phyloP scores from a whole-genome alignment of 2,113 vertebrate species.

The Prunella fulvescens region DNA sequence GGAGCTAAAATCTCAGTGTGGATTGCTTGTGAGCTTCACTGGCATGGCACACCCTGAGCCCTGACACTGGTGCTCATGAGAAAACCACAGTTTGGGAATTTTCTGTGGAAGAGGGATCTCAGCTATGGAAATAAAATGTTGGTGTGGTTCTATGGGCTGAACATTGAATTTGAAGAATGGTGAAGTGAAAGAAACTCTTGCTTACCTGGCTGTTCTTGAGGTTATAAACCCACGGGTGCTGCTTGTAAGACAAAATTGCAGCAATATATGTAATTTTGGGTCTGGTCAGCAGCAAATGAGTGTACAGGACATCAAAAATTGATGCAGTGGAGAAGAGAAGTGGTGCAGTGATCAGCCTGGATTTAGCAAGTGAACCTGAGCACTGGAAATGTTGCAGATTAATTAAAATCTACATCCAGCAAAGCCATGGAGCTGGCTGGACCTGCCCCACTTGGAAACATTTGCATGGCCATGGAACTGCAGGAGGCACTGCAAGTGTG shows the following conservation, averaged over 20 bases:
- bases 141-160: not conserved
- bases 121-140: not conserved
- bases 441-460: not conserved
- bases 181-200: not conserved
- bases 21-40: not conserved
- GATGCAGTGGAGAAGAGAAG: not conserved
- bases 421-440: not conserved
- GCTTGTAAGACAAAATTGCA: not conserved
- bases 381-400: not conserved
- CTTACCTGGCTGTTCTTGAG: not conserved
- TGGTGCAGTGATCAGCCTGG: not conserved
- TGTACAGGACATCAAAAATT: not conserved
- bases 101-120: not conserved
- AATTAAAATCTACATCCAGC: not conserved
- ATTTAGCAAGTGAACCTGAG: not conserved
- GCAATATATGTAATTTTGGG: not conserved
- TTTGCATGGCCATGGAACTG: not conserved
- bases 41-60: fast-evolving
- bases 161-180: not conserved
- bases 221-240: not conserved
- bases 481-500: not conserved
- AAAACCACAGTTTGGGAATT: not conserved
- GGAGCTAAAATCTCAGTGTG: not conserved
- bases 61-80: not conserved
- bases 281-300: not conserved